These are phyloP conservation scores for Rotaria sp. DNA, from an alignment of 2,888 invertebrate genomes.

Conservation along the genomic window DNA sequence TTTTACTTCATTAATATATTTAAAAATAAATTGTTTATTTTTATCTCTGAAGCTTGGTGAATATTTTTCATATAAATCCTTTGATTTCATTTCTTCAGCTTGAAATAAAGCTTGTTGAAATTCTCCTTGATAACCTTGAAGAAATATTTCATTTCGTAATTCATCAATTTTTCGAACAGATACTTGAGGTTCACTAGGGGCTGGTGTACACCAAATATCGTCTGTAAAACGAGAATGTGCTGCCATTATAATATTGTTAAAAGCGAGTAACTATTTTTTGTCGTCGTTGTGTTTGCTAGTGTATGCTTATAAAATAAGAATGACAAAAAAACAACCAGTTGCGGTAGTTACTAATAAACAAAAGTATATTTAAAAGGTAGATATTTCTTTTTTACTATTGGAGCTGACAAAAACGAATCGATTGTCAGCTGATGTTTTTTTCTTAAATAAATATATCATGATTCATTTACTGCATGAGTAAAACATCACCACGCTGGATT, in stretches of 20 bases:
- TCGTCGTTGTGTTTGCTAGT: background rate
- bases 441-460: too few relatives aligned
- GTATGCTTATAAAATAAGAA: too few relatives aligned
- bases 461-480: too few relatives aligned
- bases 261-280: background rate
- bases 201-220: background rate
- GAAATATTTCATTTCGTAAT: background rate
- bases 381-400: too few relatives aligned
- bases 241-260: background rate
- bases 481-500: too few relatives aligned
- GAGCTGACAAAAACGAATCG: too few relatives aligned
- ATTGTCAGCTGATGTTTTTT: too few relatives aligned
- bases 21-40: conserved; percentile 6
- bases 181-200: background rate
- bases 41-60: background rate
- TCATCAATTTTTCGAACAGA: background rate
- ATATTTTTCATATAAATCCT: conserved; percentile 16
- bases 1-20: background rate
- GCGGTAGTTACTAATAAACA: too few relatives aligned
- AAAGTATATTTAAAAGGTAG: too few relatives aligned
- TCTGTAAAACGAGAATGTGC: background rate
- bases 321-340: too few relatives aligned
- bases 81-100: background rate
- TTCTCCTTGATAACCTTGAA: background rate
- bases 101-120: background rate